Evolutionary conservation across 1,140 invertebrate genomes (phyloP), one percentile per base, ranked within the genome.

Genomic region (Sogatella furcifera): DNA sequence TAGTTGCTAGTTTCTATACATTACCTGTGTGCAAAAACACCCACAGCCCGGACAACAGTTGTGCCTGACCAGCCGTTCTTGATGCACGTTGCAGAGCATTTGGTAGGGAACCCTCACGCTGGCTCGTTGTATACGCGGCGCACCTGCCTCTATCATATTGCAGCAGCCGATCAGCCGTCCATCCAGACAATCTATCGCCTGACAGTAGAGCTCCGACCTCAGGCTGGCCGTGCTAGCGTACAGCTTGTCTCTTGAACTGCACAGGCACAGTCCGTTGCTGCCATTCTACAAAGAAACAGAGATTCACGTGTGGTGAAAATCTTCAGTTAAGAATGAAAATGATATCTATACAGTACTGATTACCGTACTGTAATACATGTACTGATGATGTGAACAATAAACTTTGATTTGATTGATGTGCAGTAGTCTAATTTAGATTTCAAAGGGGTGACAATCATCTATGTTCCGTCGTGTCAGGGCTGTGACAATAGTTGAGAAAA

Each of bases 11-110:
- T 28, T 28, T 28, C 24, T 4, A 28, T 28, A 28, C 34, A 15
- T 55, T 69, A 88, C 92, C 80, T 95, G 90, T 28, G 91, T 88
- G 70, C 92, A 96, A 72, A 94, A 97, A 15, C 91, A 75, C 6
- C 92, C 93, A 74, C 93, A 97, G 0, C 85, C 84, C 0, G 92
- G 87, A 71, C 93, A 97, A 71, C 90, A 93, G 69, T 93, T 90
- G 71, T 97, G 93, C 28, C 82, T 72, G 8, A 81, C 72, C 24
- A 97, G 72, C 60, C 91, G 80, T 66, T 85, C 81, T 63, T 83
- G 79, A 72, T 96, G 93, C 68, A 85, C 79, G 43, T 84, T 80
- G 73, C 93, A 96, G 1, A 92, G 74, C n/a, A 91, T 82, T 69
- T 88, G 82, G 72, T 88, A 95, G 31, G 91, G 90, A 54, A 92